phyloP scores from a whole-genome alignment of 2,113 vertebrate species.

The Corvus moneduloides region DNA sequence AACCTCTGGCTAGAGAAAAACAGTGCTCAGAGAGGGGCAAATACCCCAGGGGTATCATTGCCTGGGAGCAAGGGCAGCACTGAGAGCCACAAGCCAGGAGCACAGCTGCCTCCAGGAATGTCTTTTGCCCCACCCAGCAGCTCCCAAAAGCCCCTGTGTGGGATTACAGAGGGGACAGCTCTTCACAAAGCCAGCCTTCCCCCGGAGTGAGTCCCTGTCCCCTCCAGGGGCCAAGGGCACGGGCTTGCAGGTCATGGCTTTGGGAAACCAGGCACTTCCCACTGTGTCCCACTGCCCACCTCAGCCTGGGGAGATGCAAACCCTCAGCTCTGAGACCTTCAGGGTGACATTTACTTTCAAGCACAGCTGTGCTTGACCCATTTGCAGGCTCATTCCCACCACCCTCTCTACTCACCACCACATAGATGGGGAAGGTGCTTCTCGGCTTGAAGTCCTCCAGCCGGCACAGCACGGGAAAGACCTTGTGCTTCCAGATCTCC shows the following conservation, averaged over 20 bases:
- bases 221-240: accelerated
- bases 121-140: not conserved
- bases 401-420: conserved; percentile 84
- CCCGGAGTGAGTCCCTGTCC: not conserved
- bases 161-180: not conserved
- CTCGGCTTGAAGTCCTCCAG: conserved; percentile 89
- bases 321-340: not conserved
- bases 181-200: not conserved
- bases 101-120: not conserved
- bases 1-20: not conserved
- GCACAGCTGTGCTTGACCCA: accelerated
- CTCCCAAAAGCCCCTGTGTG: not conserved
- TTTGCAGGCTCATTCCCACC: not conserved
- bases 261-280: not conserved
- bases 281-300: not conserved
- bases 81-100: not conserved
- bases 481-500: conserved; percentile 93
- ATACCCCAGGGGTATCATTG: not conserved
- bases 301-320: not conserved
- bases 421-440: conserved; percentile 89
- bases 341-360: not conserved
- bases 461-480: conserved; percentile 87
- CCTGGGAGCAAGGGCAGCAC: not conserved
- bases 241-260: accelerated
- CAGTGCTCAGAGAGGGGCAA: not conserved